Conservation (phyloP, 1,140 invertebrate species). For the Frieseomelitta varia region DNA sequence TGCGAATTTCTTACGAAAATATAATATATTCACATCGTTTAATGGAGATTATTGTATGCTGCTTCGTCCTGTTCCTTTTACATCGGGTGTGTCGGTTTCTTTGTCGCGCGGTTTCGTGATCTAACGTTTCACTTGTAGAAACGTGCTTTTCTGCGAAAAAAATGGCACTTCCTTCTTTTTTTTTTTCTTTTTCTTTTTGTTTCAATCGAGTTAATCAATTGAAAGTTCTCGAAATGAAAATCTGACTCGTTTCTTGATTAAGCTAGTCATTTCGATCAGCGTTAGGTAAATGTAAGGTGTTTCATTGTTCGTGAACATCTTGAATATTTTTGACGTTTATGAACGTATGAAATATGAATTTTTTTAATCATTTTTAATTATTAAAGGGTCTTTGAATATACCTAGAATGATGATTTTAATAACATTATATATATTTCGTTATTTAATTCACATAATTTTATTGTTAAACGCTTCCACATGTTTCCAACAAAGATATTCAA, state of each 20-base stretch:
- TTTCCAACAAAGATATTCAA: not conserved
- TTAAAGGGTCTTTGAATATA: too few relatives aligned
- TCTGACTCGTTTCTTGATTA: not conserved
- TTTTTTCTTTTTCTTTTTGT: not conserved
- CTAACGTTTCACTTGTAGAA: not conserved
- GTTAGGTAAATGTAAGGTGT: constrained; percentile 1
- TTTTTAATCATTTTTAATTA: too few relatives aligned
- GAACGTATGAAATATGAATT: not conserved
- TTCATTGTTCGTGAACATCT: not conserved
- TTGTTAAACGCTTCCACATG: not conserved
- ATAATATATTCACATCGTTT: constrained; percentile 57
- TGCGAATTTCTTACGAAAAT: constrained; percentile 75
- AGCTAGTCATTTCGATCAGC: not conserved
- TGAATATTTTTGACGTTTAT: not conserved
- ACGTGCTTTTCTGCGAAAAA: not conserved
- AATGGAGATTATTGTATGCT: constrained; percentile 22
- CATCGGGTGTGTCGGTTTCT: not conserved
- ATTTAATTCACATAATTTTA: not conserved
- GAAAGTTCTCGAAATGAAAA: not conserved
- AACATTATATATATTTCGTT: not conserved
- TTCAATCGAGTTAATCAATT: not conserved
- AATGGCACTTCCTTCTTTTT: not conserved
- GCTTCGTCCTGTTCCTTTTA: not conserved
- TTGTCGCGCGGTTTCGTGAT: not conserved
- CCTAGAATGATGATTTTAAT: not conserved